Conservation (phyloP, 2,797 vertebrate species). For the Bryconaethiops microstoma region DNA sequence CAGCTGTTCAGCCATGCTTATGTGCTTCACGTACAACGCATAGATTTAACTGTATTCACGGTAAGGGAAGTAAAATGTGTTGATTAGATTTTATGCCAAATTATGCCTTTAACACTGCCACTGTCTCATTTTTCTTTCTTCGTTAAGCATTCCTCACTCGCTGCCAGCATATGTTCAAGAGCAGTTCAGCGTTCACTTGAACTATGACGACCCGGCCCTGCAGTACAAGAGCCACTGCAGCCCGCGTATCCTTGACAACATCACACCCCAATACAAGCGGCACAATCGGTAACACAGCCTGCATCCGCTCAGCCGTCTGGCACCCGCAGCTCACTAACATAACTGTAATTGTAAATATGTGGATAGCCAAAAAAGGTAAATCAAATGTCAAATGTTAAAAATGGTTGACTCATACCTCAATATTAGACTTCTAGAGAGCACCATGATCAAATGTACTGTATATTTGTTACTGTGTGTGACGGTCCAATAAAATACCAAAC, state of each 20-base stretch:
- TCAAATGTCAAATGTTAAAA: background rate
- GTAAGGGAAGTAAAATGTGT: too few relatives aligned
- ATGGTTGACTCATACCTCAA: background rate
- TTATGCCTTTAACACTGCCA: background rate
- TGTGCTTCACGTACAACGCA: too few relatives aligned
- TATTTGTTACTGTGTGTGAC: background rate
- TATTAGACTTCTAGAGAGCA: too few relatives aligned
- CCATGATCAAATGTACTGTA: background rate
- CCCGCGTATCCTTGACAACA: slow-evolving; percentile 73
- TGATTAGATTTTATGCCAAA: too few relatives aligned
- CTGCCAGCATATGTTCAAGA: slow-evolving; percentile 71
- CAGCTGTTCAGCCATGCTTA: too few relatives aligned
- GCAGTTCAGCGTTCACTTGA: slow-evolving; percentile 71
- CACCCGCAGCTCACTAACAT: background rate
- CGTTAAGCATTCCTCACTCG: slow-evolving; percentile 73
- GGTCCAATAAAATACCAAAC: background rate
- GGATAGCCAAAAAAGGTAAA: slow-evolving; percentile 9
- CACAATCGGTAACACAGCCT: slow-evolving; percentile 58
- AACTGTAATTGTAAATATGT: slow-evolving; percentile 15
- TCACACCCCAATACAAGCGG: slow-evolving; percentile 61
- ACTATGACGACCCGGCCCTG: slow-evolving; percentile 76
- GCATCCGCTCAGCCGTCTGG: background rate
- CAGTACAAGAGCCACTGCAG: slow-evolving; percentile 80
- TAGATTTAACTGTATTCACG: too few relatives aligned
- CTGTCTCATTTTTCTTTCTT: slow-evolving; percentile 13